These are phyloP conservation scores for Cervus canadensis DNA, from an alignment of 2,113 vertebrate genomes.

Conservation along the genomic window DNA sequence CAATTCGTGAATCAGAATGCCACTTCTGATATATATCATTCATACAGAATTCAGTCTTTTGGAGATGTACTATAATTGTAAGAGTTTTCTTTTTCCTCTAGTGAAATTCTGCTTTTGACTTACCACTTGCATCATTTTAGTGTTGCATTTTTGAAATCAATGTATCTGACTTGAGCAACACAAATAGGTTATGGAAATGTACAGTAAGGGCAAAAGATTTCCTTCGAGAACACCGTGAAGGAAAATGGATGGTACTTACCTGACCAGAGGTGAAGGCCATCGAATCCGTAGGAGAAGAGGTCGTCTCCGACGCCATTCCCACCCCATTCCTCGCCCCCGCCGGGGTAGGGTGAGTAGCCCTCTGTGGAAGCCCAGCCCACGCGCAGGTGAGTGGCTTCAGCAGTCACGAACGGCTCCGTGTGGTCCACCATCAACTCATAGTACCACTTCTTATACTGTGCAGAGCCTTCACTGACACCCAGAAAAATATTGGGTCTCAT, in stretches of 20 bases:
- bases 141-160: neutral
- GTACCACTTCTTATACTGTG: constrained; percentile 97
- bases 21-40: neutral
- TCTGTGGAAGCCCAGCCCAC: constrained; percentile 96
- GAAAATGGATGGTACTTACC: constrained; percentile 75
- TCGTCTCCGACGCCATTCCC: constrained; percentile 96
- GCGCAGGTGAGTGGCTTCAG: constrained; percentile 93
- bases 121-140: neutral
- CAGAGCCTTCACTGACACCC: constrained; percentile 94
- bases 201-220: too few relatives aligned
- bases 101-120: neutral
- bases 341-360: constrained; percentile 92
- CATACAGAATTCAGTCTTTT: neutral
- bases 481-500: constrained; percentile 97
- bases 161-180: neutral
- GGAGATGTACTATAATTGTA: neutral
- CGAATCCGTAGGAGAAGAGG: constrained; percentile 94
- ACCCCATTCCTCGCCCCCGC: constrained; percentile 94
- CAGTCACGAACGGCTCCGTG: constrained; percentile 90
- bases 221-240: neutral
- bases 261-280: constrained; percentile 97
- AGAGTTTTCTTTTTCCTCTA: neutral
- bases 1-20: neutral
- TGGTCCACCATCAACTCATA: constrained; percentile 95
- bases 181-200: neutral